Evolutionary conservation across 1,140 invertebrate species (phyloP).

Genomic region (Galleria mellonella): DNA sequence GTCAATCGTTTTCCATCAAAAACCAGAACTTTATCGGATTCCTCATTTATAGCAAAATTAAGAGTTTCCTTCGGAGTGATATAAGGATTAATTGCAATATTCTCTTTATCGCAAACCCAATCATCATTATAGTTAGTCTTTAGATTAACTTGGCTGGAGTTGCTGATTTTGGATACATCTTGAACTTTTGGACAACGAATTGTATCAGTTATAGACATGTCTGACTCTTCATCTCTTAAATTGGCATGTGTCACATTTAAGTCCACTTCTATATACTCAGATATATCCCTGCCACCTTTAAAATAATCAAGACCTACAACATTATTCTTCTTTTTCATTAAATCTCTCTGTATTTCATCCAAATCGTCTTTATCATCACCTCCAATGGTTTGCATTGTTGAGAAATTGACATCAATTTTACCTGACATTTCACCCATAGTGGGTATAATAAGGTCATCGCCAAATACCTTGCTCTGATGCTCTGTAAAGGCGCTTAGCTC

Average conservation of each 20-base stretch:
- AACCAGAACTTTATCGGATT: conserved; percentile 43
- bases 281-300: conserved; percentile 20
- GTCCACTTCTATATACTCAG: conserved; percentile 56
- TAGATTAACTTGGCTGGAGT: conserved; percentile 15
- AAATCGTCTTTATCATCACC: conserved; percentile 36
- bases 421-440: conserved; percentile 35
- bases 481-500: conserved; percentile 48
- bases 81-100: conserved; percentile 53
- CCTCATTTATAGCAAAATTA: conserved; percentile 46
- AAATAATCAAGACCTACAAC: conserved; percentile 25
- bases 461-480: conserved; percentile 41
- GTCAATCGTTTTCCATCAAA: conserved; percentile 57
- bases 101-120: conserved; percentile 51
- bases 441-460: conserved; percentile 36
- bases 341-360: conserved; percentile 50
- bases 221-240: conserved; percentile 27
- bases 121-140: conserved; percentile 23
- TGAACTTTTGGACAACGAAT: conserved; percentile 44
- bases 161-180: conserved; percentile 21
- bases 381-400: conserved; percentile 29
- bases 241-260: conserved; percentile 41
- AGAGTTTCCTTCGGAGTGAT: conserved; percentile 28
- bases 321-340: conserved; percentile 25
- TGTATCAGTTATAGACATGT: conserved; percentile 58
- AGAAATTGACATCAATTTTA: conserved; percentile 48